Conservation (phyloP, 2,113 vertebrate genomes). For the Lycaon pictus region DNA sequence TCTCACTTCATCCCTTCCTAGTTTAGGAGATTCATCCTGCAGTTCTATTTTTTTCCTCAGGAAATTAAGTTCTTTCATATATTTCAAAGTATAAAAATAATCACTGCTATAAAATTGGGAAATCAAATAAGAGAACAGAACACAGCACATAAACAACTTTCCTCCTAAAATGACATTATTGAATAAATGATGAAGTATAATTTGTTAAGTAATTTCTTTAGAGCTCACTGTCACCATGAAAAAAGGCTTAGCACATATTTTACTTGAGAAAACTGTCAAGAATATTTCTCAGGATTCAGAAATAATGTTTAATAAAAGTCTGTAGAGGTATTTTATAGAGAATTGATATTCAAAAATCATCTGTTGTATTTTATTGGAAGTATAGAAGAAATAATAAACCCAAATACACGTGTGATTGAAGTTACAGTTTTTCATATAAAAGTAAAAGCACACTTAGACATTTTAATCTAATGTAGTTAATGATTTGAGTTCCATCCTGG, state of each 20-base stretch:
- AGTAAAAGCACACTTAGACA: not conserved
- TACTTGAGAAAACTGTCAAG: not conserved
- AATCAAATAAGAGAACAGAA: slow-evolving; percentile 14
- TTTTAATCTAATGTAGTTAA: not conserved
- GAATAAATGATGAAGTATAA: not conserved
- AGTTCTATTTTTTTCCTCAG: not conserved
- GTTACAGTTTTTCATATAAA: not conserved
- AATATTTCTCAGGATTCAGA: not conserved
- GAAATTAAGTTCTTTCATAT: slow-evolving; percentile 24
- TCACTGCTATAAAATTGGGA: not conserved
- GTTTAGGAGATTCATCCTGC: not conserved
- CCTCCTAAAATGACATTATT: not conserved
- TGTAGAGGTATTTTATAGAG: not conserved
- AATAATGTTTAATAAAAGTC: not conserved
- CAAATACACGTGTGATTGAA: not conserved
- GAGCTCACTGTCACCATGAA: not conserved
- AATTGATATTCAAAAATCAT: not conserved
- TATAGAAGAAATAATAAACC: slow-evolving; percentile 10
- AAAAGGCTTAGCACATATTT: slow-evolving; percentile 22
- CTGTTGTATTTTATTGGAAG: not conserved
- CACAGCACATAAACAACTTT: not conserved
- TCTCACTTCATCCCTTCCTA: not conserved
- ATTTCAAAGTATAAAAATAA: slow-evolving; percentile 2
- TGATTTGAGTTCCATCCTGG: not conserved
- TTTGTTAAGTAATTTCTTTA: slow-evolving; percentile 21